Evolutionary conservation across 2,888 invertebrate species (phyloP), one percentile per base, ranked within the genome.

Genomic region (Stegana nigrithorax): DNA sequence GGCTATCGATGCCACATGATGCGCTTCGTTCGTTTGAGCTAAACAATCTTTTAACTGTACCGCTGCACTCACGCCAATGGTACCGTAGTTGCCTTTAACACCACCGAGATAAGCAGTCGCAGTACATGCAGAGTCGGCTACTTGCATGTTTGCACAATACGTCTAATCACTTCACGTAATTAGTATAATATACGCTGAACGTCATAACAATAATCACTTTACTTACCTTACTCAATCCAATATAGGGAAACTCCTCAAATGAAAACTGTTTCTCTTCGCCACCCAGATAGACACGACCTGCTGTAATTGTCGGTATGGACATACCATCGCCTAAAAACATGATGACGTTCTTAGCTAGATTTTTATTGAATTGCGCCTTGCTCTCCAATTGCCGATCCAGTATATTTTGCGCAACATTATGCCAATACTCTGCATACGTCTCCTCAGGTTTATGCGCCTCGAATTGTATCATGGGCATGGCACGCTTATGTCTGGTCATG

Each of bases 81-180:
- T 93, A 6, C 90, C 92, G 70, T 89, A 89, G 83, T 94, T 94
- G 45, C 90, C 91, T 85, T 95, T 95, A 0, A 93, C 91, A 0
- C 95, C 95, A 2, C 90, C 87, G 21, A 94, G 85, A 81, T 93
- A 93, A 0, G 94, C 94, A 0, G 94, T 95, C 0, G 93, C 92
- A 1, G 93, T 91, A 76, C 93, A 93, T 0, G 95, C 94, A 0
- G 94, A 94, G 80, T 95, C 95, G 0, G 95, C 90, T 0, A 94
- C 93, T 85, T 94, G 92, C 62, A 88, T 87, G 75, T 93, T 91
- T 2, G 92, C 90, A 82, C 93, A 93, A 81, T 93, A 93, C 0
- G 93, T 93, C 92, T 92, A 84, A n/a, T n/a, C n/a, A n/a, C n/a
- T n/a, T n/a, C n/a, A n/a, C n/a, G n/a, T n/a, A n/a, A n/a, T n/a